Evolutionary conservation across 2,797 vertebrate species (phyloP).

Genomic region (Oreonectes daqikongensis): DNA sequence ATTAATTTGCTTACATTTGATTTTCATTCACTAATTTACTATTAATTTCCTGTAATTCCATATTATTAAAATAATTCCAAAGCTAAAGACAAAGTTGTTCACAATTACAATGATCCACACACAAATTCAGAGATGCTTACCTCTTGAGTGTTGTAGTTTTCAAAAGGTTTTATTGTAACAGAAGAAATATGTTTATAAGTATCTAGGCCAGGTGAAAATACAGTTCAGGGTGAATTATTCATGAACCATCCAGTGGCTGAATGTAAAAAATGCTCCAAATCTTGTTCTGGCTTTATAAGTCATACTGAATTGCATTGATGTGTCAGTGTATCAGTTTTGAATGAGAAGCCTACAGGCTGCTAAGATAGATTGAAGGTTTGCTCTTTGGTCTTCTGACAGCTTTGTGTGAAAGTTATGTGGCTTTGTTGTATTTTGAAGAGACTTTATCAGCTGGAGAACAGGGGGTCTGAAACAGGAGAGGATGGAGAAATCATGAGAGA

Average conservation of each 20-base stretch:
- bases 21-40: background rate
- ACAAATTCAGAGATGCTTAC: too few species aligned
- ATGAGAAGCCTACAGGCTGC: background rate
- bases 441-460: conserved; percentile 29
- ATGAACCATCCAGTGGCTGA: conserved; percentile 29
- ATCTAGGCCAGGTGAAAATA: conserved; percentile 25
- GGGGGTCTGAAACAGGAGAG: conserved; percentile 18
- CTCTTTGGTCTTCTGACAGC: conserved; percentile 33
- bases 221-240: conserved; percentile 34
- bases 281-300: conserved; percentile 12
- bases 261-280: conserved; percentile 17
- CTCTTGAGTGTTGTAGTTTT: conserved; percentile 24
- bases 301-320: conserved; percentile 14
- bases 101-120: conserved; percentile 27
- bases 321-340: conserved; percentile 30
- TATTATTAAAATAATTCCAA: background rate
- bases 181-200: conserved; percentile 18
- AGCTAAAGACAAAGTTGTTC: conserved; percentile 41
- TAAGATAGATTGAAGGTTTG: conserved; percentile 21
- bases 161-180: conserved; percentile 19
- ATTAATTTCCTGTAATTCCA: too few species aligned
- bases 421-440: conserved; percentile 42
- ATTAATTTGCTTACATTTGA: background rate
- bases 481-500: conserved; percentile 41
- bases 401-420: conserved; percentile 29